A percentile compares a stretch with the other conserved stretches of the same genome.
Conservation (phyloP, 2,113 vertebrate genomes). For the Hucho hucho region DNA sequence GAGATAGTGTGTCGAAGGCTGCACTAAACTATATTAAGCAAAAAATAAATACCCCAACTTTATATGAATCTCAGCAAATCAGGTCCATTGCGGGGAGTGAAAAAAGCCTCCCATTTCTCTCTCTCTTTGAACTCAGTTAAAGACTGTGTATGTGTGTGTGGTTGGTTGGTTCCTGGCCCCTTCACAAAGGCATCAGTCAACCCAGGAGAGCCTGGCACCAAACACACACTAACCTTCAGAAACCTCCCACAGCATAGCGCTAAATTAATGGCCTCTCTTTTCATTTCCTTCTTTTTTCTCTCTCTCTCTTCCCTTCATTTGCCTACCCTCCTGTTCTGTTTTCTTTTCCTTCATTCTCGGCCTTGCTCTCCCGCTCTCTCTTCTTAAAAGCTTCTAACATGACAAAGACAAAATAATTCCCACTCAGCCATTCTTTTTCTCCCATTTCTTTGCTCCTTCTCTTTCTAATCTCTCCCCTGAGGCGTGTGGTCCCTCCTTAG, state of each 20-base stretch:
- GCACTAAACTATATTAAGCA: background rate
- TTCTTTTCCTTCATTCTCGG: no score
- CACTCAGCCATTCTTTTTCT: no score
- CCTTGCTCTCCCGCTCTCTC: no score
- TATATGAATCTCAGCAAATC: slow-evolving; percentile 36
- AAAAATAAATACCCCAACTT: background rate
- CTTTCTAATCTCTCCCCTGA: slow-evolving; percentile 2
- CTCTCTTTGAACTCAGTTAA: slow-evolving; percentile 57
- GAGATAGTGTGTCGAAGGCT: background rate
- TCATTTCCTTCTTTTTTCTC: no score
- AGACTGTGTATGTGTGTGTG: no score
- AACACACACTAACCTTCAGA: slow-evolving; percentile 67
- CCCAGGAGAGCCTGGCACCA: slow-evolving; percentile 72
- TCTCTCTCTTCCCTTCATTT: no score
- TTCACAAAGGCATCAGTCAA: slow-evolving; percentile 72
- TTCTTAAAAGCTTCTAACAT: no score
- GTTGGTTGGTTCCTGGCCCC: slow-evolving; percentile 64
- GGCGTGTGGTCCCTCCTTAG: background rate
- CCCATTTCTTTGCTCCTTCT: background rate
- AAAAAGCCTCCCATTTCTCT: slow-evolving; percentile 48
- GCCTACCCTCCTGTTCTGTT: no score
- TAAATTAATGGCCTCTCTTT: slow-evolving; percentile 77
- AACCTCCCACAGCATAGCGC: slow-evolving; percentile 73
- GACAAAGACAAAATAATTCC: background rate
- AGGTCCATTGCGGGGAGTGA: slow-evolving; percentile 36